Conservation (phyloP, 23 tunicate genomes). For the Aplidium turbinatum region DNA sequence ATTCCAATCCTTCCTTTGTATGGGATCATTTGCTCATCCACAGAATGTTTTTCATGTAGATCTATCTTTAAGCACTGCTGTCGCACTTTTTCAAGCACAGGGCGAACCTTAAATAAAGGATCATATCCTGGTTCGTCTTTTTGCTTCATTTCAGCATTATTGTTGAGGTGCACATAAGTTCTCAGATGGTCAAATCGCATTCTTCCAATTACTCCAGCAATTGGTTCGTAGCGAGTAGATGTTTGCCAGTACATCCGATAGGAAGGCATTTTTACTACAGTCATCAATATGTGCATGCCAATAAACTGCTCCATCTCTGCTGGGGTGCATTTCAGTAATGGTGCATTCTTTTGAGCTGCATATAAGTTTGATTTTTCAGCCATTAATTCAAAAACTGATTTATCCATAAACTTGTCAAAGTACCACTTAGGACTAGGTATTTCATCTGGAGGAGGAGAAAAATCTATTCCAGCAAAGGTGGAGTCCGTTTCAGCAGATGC, state of each 20-base stretch:
- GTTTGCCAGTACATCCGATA: not conserved
- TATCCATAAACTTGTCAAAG: slow-evolving; percentile 1
- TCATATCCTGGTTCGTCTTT: slow-evolving; percentile 14
- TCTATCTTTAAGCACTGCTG: not conserved
- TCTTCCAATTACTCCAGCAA: slow-evolving; percentile 10
- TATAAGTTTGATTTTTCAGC: too few relatives aligned
- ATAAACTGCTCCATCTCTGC: slow-evolving; percentile 23
- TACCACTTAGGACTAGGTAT: slow-evolving; percentile 1
- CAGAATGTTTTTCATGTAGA: not conserved
- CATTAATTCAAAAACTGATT: not conserved
- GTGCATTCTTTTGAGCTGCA: too few relatives aligned
- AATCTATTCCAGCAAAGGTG: not conserved
- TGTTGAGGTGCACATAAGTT: too few relatives aligned
- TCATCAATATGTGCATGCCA: slow-evolving; percentile 18
- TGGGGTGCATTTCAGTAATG: too few relatives aligned
- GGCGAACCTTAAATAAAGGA: slow-evolving; percentile 10
- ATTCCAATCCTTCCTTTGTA: too few relatives aligned
- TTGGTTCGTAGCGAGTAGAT: slow-evolving; percentile 11
- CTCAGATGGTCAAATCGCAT: slow-evolving; percentile 6
- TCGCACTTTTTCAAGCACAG: slow-evolving; percentile 14
- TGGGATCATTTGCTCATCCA: too few relatives aligned
- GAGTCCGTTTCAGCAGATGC: not conserved
- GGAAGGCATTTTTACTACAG: slow-evolving; percentile 10
- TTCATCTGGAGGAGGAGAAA: not conserved
- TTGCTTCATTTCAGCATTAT: not conserved